Conservation (phyloP, 2,888 invertebrate genomes). For the Pterobdella sp. region DNA sequence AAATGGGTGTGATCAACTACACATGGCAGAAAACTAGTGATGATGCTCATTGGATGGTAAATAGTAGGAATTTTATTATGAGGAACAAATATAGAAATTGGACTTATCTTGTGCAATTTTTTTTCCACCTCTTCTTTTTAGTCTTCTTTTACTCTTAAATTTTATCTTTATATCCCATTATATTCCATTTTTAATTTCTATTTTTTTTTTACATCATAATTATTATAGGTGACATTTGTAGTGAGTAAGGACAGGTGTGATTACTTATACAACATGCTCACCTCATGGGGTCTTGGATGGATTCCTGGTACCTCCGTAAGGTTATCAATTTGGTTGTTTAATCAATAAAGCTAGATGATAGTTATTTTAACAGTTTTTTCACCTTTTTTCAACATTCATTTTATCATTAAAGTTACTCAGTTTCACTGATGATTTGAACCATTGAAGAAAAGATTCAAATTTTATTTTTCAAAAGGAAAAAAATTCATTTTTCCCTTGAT, state of each 20-base stretch:
- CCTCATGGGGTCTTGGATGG: conserved; percentile 32
- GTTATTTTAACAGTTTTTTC: not conserved
- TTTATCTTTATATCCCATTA: not conserved
- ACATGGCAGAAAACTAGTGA: conserved; percentile 28
- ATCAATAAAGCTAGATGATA: not conserved
- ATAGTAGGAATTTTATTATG: not conserved
- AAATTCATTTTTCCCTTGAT: no score
- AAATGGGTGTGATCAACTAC: conserved; percentile 14
- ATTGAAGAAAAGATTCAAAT: no score
- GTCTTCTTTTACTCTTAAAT: not conserved
- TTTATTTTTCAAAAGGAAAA: no score
- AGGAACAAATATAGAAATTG: not conserved
- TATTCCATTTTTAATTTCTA: not conserved
- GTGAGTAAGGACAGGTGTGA: conserved; percentile 31
- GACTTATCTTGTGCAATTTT: not conserved
- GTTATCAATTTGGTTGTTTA: conserved; percentile 25
- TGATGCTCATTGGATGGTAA: conserved; percentile 20
- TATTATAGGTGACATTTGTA: conserved; percentile 34
- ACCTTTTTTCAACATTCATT: not conserved
- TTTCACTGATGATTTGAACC: no score
- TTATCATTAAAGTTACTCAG: no score
- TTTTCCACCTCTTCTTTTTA: not conserved
- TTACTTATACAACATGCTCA: conserved; percentile 31
- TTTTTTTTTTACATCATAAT: not conserved
- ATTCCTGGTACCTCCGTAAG: conserved; percentile 35